Base-by-base conservation (phyloP, 2,113 vertebrate species). In the Amphiprion percula region DNA sequence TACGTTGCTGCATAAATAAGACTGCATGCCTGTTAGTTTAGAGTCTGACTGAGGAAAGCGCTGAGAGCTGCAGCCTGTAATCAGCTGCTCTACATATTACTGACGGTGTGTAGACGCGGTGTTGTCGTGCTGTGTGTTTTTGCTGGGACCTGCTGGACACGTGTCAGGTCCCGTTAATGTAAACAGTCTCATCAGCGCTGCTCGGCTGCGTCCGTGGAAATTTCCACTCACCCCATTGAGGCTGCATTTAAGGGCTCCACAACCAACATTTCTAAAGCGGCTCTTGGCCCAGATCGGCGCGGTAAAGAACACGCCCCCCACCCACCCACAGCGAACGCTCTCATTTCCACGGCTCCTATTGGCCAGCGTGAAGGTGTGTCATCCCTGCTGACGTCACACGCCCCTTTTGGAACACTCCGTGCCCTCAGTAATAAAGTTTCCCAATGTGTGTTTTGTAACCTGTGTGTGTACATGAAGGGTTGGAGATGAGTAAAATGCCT, bases 341-440 rank as follows among this genome's bases (percentile, higher is more conserved):
- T 28, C 0, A 5, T 61, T 74, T 33, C 4, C 1, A 2, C 15
- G 0, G 6, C 39, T 80, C 37, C 84, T 46, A 95, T 95, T 94
- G 93, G 95, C n/a, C 39, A 11, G 1, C 5, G 4, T 9, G 90
- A 87, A 95, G 93, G 94, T 88, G 93, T 94, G 94, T 83, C 77
- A 58, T 10, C 2, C 8, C 2, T 0, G 4, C 0, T 89, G 87
- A 89, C 91, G 87, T 79, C 82, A 68, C 23, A n/a, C 0, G 16
- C n/a, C 23, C 0, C 1, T 16, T 21, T 54, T 37, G 47, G 39
- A 77, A 60, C 49, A 5, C 10, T 10, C 21, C 56, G 15, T 0
- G 14, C 46, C 0, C 4, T 5, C 0, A 1, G 2, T 10, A 9
- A 15, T 8, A 11, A 5, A 26, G 6, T 26, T 55, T 44, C 11